Base-by-base conservation (phyloP, 2,888 invertebrate species). In the Drosophila acutilabella region DNA sequence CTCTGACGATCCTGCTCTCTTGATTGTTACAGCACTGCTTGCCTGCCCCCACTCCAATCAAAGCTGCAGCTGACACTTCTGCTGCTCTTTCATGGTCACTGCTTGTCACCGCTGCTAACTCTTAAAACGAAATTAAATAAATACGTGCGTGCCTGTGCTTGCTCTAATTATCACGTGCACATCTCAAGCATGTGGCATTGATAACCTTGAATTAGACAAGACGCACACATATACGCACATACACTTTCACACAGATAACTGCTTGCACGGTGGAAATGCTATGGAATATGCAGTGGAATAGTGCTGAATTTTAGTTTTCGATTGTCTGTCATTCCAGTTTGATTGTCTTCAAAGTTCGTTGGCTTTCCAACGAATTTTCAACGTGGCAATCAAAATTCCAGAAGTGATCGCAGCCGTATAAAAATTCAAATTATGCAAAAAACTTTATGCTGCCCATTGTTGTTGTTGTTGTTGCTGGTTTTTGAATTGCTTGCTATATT, bases 191-290 rank as follows among this genome's bases (percentile, higher is more conserved):
- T 42, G 65, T 67, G 67, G 75, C 70, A 74, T 53, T 67, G 78
- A 80, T 79, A 79, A 79, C 79, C 79, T 79, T 79, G 79, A 79
- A 71, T 77, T 71, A 64, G 64, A 71, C 53, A 53, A 73, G 54
- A 61, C 56, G 52, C 44, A 56, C 42, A 56, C 11, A 30, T 13
- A 40, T 33, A 59, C 38, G 50, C 51, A 4, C 26, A 26, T 23
- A 23, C 26, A 26, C 26, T 26, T 26, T 26, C 26, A 26, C 26
- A 26, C 26, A 26, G 26, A 26, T 38, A 36, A 52, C 30, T 18
- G 38, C 11, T 40, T 23, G 30, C 16, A 45, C 64, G 58, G 44
- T 67, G 61, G 66, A 59, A 56, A 23, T 67, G 74, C 74, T 66
- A 64, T 78, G 74, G 54, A 67, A 70, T 51, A 67, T 70, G 70